Conservation (phyloP, 2,797 vertebrate species). For the Sebastes itinus region DNA sequence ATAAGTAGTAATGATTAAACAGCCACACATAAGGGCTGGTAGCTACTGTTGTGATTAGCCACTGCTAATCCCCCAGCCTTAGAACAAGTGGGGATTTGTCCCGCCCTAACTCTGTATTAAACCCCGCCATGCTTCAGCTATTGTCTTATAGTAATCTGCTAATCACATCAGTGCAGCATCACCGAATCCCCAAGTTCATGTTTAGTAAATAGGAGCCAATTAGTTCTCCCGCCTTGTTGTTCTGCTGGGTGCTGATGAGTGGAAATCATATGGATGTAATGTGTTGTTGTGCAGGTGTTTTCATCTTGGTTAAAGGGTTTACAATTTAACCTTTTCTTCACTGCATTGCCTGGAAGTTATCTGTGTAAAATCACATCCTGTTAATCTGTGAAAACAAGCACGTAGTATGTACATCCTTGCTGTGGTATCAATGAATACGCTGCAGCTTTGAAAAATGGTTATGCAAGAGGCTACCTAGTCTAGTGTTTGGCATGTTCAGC, state of each 20-base stretch:
- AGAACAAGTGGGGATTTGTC: constrained; percentile 71
- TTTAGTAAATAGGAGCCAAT: constrained; percentile 66
- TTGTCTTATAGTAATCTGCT: constrained; percentile 75
- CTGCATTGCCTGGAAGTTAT: neutral
- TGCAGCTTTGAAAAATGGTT: neutral
- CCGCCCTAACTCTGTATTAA: constrained; percentile 47
- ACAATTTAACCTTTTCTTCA: neutral
- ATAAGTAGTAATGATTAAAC: constrained; percentile 5
- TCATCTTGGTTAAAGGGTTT: neutral
- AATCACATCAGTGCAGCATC: constrained; percentile 81
- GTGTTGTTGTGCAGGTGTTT: constrained; percentile 9
- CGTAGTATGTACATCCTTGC: neutral
- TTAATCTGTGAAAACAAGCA: neutral
- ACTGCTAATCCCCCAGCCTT: constrained; percentile 68
- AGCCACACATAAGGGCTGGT: constrained; percentile 33
- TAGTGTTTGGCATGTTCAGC: neutral
- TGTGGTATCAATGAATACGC: neutral
- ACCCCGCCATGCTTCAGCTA: constrained; percentile 47
- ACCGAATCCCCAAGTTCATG: constrained; percentile 60
- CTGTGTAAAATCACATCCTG: constrained; percentile 11
- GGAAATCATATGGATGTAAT: neutral
- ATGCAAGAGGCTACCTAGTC: neutral
- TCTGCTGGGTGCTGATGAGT: neutral
- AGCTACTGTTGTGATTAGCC: constrained; percentile 65
- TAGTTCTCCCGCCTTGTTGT: constrained; percentile 26